A percentile compares a stretch with the other conserved stretches of the same genome.
phyloP scores from a whole-genome alignment of 2,888 invertebrate genomes.

The Hymenopus coronatus region DNA sequence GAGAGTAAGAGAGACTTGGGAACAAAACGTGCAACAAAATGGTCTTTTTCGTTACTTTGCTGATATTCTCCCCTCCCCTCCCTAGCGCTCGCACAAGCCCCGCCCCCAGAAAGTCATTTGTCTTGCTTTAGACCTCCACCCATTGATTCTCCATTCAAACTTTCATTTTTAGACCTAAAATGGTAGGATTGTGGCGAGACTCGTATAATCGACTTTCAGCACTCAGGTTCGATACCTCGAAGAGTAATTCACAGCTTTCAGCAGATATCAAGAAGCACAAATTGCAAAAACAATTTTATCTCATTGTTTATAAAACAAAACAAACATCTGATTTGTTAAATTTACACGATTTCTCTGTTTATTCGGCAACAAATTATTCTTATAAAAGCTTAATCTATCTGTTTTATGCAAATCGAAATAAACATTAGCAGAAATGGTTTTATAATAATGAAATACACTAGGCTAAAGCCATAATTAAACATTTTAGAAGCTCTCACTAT shows the following conservation, averaged over 20 bases:
- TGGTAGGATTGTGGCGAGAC: neutral
- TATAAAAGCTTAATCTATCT: no score
- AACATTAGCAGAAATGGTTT: no score
- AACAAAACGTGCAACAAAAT: neutral
- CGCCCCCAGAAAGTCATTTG: conserved; percentile 15
- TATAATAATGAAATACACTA: no score
- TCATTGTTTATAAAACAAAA: no score
- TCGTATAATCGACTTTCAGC: neutral
- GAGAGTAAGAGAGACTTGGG: neutral
- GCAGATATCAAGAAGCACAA: no score
- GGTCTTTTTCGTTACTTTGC: neutral
- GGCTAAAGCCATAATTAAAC: no score
- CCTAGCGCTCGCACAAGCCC: neutral
- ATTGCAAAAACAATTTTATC: no score
- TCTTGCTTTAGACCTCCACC: conserved; percentile 1
- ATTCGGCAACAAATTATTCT: no score
- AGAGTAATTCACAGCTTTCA: neutral
- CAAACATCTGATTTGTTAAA: no score
- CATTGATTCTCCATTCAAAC: conserved; percentile 27
- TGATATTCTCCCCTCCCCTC: neutral
- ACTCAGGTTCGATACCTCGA: neutral
- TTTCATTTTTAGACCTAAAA: conserved; percentile 8
- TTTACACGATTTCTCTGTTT: no score
- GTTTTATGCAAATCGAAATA: no score
- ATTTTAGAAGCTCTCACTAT: no score